These are phyloP conservation scores for Bettongia penicillata DNA, from an alignment of 2,113 vertebrate species.

Conservation along the genomic window DNA sequence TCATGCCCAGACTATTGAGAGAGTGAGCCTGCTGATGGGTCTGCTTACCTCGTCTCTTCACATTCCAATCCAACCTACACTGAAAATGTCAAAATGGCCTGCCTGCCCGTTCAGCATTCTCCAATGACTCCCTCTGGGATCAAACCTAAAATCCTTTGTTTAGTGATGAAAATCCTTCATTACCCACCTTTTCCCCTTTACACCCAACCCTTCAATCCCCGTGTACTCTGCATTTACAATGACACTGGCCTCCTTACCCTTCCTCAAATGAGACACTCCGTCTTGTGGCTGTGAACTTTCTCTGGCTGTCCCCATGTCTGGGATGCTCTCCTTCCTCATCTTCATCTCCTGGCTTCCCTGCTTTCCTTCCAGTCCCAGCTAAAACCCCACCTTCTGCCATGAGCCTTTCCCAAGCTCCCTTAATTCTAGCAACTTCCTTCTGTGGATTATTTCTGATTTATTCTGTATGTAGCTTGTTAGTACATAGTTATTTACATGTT, in stretches of 20 bases:
- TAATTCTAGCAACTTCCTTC: neutral
- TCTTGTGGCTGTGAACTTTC: neutral
- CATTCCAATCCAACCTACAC: too few relatives aligned
- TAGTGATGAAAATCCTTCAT: neutral
- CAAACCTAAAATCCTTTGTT: neutral
- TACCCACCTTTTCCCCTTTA: neutral
- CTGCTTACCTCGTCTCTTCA: too few relatives aligned
- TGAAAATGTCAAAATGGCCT: neutral
- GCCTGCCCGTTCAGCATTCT: neutral
- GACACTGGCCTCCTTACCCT: neutral
- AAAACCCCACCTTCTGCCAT: neutral
- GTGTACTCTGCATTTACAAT: rapidly evolving
- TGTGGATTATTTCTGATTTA: neutral
- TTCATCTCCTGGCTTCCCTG: neutral
- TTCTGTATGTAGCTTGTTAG: neutral
- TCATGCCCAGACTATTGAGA: neutral
- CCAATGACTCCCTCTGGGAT: neutral
- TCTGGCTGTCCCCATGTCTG: neutral
- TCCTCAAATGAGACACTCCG: neutral
- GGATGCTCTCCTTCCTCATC: neutral
- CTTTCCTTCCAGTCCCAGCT: neutral
- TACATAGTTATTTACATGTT: neutral
- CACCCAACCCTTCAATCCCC: rapidly evolving
- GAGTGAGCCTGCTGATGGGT: too few relatives aligned
- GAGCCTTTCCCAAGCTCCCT: neutral